A percentile compares a stretch with the other conserved stretches of the same genome.
Conservation (phyloP, 2,888 invertebrate genomes). For the Lysandra bellargus region DNA sequence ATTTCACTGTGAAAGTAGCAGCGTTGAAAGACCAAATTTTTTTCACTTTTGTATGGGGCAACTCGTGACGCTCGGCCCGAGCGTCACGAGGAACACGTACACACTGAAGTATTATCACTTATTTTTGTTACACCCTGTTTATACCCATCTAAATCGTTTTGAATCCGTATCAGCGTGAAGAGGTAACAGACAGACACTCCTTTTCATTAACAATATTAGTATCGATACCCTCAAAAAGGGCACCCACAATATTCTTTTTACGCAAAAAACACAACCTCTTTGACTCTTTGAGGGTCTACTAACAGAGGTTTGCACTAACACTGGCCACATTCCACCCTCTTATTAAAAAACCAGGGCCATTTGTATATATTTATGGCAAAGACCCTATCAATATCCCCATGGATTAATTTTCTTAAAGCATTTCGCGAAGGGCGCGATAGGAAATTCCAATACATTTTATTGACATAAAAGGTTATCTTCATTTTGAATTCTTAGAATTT, state of each 20-base stretch:
- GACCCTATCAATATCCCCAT: conserved; percentile 67
- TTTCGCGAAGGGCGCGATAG: conserved; percentile 45
- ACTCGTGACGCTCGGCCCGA: too few relatives aligned
- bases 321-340: conserved; percentile 77
- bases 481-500: conserved; percentile 15
- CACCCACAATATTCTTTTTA: conserved; percentile 30
- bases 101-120: too few relatives aligned
- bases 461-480: background rate
- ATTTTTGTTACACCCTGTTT: too few relatives aligned
- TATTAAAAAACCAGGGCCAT: conserved; percentile 78
- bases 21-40: too few relatives aligned
- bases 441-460: conserved; percentile 34
- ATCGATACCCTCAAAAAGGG: too few relatives aligned
- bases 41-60: too few relatives aligned
- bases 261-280: conserved; percentile 41
- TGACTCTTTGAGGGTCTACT: conserved; percentile 56
- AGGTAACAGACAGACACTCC: too few relatives aligned
- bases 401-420: conserved; percentile 76
- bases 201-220: too few relatives aligned
- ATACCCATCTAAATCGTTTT: too few relatives aligned
- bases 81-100: too few relatives aligned
- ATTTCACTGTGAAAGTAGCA: too few relatives aligned
- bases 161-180: too few relatives aligned
- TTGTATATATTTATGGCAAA: conserved; percentile 75
- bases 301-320: conserved; percentile 79